A percentile compares a stretch with the other conserved stretches of the same genome.
Conservation (phyloP, 2,113 vertebrate species). For the Oxygymnocypris stewartii region DNA sequence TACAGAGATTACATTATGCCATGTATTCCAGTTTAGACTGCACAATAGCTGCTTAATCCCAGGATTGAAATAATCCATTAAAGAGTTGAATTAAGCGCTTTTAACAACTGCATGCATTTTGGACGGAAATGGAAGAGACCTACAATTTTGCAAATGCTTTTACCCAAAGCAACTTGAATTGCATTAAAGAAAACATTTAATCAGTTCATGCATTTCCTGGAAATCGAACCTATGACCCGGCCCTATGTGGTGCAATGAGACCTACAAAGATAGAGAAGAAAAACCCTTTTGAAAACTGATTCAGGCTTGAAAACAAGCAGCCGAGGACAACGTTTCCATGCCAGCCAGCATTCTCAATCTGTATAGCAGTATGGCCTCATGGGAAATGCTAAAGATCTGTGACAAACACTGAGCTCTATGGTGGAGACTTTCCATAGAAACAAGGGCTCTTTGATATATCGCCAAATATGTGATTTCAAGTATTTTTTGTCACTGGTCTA, state of each 20-base stretch:
- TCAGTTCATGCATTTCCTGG: background rate
- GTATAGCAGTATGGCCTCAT: constrained; percentile 21
- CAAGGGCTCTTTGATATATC: background rate
- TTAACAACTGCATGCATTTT: background rate
- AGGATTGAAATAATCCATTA: constrained; percentile 41
- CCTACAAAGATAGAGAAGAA: background rate
- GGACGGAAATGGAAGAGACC: background rate
- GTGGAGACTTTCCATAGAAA: constrained; percentile 58
- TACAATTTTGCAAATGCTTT: background rate
- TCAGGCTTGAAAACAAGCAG: background rate
- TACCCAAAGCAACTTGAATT: background rate
- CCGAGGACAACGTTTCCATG: constrained; percentile 45
- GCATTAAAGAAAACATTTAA: background rate
- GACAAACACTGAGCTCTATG: constrained; percentile 49
- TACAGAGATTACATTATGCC: constrained; percentile 62
- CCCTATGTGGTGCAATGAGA: background rate
- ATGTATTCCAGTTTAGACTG: constrained; percentile 62
- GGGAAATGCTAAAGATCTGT: constrained; percentile 55
- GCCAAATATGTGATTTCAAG: background rate
- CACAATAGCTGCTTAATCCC: constrained; percentile 55
- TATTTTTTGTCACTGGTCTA: no score
- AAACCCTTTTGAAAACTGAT: background rate
- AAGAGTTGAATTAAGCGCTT: background rate
- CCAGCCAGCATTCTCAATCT: background rate
- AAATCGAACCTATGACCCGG: background rate